Conservation (phyloP, 2,888 invertebrate genomes). For the Tridacna crocea region DNA sequence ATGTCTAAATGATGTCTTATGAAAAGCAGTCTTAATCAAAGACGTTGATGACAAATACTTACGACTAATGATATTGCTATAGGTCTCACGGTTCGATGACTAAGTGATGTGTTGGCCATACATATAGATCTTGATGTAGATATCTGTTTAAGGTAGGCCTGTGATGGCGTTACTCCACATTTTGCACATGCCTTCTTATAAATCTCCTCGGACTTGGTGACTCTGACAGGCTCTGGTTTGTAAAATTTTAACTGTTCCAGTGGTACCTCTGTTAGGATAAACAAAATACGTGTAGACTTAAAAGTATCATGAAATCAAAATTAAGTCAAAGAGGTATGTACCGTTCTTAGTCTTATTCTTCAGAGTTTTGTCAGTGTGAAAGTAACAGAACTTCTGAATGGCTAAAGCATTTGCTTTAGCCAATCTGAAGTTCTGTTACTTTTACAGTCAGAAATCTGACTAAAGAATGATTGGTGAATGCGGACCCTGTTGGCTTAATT, state of each 20-base stretch:
- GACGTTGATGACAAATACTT: constrained; percentile 32
- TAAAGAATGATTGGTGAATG: too few species aligned
- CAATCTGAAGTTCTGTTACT: too few species aligned
- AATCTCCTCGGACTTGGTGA: constrained; percentile 59
- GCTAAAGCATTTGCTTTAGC: too few species aligned
- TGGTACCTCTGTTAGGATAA: constrained; percentile 48
- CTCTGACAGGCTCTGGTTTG: constrained; percentile 30
- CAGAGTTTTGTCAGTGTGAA: too few species aligned
- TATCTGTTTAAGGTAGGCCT: constrained; percentile 65
- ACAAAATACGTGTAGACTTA: not conserved
- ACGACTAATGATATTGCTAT: constrained; percentile 74
- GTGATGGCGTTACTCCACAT: constrained; percentile 65
- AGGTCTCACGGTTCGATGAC: constrained; percentile 63
- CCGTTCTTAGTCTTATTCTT: too few species aligned
- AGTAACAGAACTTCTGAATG: too few species aligned
- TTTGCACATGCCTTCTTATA: constrained; percentile 66
- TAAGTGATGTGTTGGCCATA: constrained; percentile 59
- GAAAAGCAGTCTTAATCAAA: too few species aligned
- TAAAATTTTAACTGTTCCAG: constrained; percentile 54
- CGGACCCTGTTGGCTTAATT: too few species aligned
- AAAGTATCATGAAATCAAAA: not conserved
- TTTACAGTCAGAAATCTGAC: not conserved
- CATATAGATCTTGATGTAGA: constrained; percentile 26
- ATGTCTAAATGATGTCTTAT: too few species aligned
- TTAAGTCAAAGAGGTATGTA: not conserved